Conservation (phyloP, 2,797 vertebrate genomes). For the Bryconaethiops microstoma region DNA sequence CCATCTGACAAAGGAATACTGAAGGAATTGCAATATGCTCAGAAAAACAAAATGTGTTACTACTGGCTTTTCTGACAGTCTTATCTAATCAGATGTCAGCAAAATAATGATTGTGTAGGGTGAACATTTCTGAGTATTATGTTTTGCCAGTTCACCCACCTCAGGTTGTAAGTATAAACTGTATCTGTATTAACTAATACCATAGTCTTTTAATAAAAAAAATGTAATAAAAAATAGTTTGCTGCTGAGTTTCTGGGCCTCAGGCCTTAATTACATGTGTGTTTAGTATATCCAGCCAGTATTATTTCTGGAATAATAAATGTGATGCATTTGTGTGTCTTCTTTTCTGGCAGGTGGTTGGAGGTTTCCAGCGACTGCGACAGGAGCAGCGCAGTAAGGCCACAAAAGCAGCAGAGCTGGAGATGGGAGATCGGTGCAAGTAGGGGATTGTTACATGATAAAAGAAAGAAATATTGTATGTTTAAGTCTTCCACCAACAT, state of each 20-base stretch:
- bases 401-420: conserved; percentile 77
- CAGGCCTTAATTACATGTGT: not conserved
- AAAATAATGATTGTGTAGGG: too few species aligned
- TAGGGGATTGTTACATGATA: not conserved
- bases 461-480: not conserved
- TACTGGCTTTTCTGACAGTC: too few species aligned
- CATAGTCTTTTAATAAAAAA: too few species aligned
- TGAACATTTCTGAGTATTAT: too few species aligned
- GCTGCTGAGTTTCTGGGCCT: not conserved
- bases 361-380: conserved; percentile 77
- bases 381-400: conserved; percentile 79
- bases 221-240: not conserved
- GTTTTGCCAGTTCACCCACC: too few species aligned
- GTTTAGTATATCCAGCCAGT: not conserved
- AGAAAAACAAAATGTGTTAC: too few species aligned
- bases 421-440: conserved; percentile 78
- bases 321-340: not conserved
- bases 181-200: too few species aligned
- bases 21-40: too few species aligned
- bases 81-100: too few species aligned
- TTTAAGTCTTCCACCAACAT: not conserved
- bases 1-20: too few species aligned
- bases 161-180: too few species aligned
- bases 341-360: conserved; percentile 69
- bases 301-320: not conserved